Evolutionary conservation across 2,113 vertebrate genomes (phyloP).

Genomic region (Cryptomyrus ogoouensis): DNA sequence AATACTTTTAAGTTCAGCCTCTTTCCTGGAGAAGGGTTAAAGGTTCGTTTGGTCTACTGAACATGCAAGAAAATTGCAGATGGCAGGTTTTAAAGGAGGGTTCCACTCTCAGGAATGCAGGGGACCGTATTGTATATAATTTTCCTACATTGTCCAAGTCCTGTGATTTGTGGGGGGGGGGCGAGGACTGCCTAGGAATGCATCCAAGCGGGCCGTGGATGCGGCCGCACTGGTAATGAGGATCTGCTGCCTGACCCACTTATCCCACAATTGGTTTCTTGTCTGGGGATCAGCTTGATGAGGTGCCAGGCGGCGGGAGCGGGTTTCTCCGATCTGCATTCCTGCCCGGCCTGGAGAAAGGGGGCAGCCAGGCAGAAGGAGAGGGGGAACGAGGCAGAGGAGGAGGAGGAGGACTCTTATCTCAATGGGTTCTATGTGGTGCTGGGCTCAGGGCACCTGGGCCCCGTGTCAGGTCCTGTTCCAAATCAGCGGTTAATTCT

Average conservation of each 20-base stretch:
- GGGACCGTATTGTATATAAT: neutral
- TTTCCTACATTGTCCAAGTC: neutral
- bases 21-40: neutral
- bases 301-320: slow-evolving; percentile 71
- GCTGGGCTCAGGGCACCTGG: slow-evolving; percentile 58
- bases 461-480: slow-evolving; percentile 22
- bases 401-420: slow-evolving; percentile 52
- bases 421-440: slow-evolving; percentile 58
- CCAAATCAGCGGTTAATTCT: neutral
- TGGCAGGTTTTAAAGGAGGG: neutral
- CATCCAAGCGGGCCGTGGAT: slow-evolving; percentile 52
- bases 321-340: slow-evolving; percentile 64
- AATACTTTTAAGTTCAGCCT: neutral
- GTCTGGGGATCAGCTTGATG: slow-evolving; percentile 70
- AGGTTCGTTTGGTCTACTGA: neutral
- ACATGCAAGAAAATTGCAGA: neutral
- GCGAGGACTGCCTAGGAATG: slow-evolving; percentile 23
- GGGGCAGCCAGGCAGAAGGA: slow-evolving; percentile 66
- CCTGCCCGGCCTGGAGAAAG: slow-evolving; percentile 62
- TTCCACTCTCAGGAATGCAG: neutral
- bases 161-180: neutral
- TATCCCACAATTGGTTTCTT: slow-evolving; percentile 77
- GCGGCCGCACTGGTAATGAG: slow-evolving; percentile 62
- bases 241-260: slow-evolving; percentile 72
- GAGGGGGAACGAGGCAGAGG: slow-evolving; percentile 61